These are phyloP conservation scores for Andrena dorsata DNA, from an alignment of 2,888 invertebrate genomes.

Conservation along the genomic window DNA sequence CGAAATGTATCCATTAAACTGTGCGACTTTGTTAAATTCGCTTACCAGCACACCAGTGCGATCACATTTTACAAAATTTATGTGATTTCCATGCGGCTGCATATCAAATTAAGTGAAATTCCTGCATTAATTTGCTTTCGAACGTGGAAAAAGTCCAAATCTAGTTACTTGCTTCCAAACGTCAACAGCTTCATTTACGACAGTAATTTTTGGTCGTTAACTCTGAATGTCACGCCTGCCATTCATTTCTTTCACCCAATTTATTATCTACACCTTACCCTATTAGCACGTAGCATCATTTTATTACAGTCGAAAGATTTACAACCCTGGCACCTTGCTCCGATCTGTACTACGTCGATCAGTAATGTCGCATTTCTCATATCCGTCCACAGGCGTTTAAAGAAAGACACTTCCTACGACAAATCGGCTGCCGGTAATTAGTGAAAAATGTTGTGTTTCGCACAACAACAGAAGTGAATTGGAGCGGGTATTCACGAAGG, in stretches of 20 bases:
- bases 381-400: constrained; percentile 12
- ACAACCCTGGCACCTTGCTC: not conserved
- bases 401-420: not conserved
- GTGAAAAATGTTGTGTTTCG: constrained; percentile 15
- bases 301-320: constrained; percentile 14
- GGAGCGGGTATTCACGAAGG: not conserved
- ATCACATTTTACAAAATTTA: constrained; percentile 9
- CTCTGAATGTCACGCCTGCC: not conserved
- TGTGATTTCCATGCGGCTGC: not conserved
- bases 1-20: constrained; percentile 50
- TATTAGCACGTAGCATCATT: not conserved
- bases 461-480: not conserved
- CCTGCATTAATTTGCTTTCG: not conserved
- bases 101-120: constrained; percentile 18
- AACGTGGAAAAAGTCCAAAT: not conserved
- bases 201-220: not conserved
- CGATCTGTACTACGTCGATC: not conserved
- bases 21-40: constrained; percentile 42
- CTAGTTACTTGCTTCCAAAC: too few species aligned
- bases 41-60: constrained; percentile 4
- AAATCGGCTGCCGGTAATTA: not conserved
- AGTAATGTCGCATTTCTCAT: not conserved
- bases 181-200: constrained; percentile 1
- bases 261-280: constrained; percentile 3
- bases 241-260: not conserved